These are phyloP conservation scores for Dipodomys merriami DNA, from an alignment of 2,113 vertebrate species.

Conservation along the genomic window DNA sequence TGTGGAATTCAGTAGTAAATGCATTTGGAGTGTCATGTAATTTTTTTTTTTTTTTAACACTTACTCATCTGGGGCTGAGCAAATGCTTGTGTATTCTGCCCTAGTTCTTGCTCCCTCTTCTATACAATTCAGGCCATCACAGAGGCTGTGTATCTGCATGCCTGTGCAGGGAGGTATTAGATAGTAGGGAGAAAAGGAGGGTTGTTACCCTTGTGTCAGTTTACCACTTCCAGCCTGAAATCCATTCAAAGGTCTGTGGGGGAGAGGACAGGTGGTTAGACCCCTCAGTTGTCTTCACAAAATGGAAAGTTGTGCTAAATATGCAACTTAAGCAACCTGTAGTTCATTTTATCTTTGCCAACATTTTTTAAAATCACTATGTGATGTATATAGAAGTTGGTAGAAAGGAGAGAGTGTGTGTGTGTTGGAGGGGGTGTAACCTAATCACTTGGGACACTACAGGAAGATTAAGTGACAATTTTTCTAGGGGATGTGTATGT, in stretches of 20 bases:
- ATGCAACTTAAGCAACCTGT: background rate
- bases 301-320: background rate
- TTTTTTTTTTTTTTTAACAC: slow-evolving; percentile 22
- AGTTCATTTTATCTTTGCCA: slow-evolving; percentile 29
- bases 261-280: slow-evolving; percentile 5
- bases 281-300: background rate
- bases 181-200: background rate
- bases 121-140: background rate
- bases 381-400: background rate
- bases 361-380: background rate
- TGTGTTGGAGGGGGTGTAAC: background rate
- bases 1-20: slow-evolving; percentile 42
- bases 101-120: background rate
- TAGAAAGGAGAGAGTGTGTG: background rate
- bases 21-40: background rate
- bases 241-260: slow-evolving; percentile 11
- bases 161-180: background rate
- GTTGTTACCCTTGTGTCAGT: slow-evolving; percentile 13
- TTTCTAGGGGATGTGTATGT: background rate
- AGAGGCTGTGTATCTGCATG: background rate
- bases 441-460: background rate
- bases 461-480: background rate
- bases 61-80: slow-evolving; percentile 38
- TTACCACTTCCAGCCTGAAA: background rate
- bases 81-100: slow-evolving; percentile 36